Base-by-base conservation (phyloP, 2,797 vertebrate species). In the Philypnodon macrostomus region DNA sequence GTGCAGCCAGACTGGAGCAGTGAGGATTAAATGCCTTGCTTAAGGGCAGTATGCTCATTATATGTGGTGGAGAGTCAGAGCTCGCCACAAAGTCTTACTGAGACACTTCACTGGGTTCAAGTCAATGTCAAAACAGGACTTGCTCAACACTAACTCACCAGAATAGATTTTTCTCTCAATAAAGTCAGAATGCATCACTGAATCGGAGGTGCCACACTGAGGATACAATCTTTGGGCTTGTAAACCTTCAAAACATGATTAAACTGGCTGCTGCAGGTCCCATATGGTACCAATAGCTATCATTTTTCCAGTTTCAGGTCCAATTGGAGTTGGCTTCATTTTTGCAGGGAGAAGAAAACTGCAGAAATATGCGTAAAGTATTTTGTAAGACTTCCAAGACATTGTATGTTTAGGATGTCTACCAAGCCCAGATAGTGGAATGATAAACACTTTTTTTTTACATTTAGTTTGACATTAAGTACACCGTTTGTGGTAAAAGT, bases 261-360 rank as follows among this genome's bases (percentile, higher is more conserved):
- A 53, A 39, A 59, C 17, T 53, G 39, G 53, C 44, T 35, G 53
- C 40, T 40, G 31, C 18, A 42, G 40, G 16, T 58, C 2, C 5
- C 48, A 62, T 57, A 58, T 72, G 50, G 60, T 58, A 63, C 46
- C 38, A 70, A 67, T 75, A 63, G 38, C 29, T 32, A 30, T 23
- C 4, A 38, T 67, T 49, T 69, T 41, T 53, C 30, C 31, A 30
- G 8, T 40, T 67, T 44, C 52, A 70, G 13, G 38, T 53, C 35
- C 40, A 60, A 13, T 67, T 40, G 34, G 32, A 55, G 26, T 69
- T 75, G 79, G 65, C 68, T 53, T 47, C 29, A 35, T 53, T 33
- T 15, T 67, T 41, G 24, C 17, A 23, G 15, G 16, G 26, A 47
- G 31, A 29, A 41, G 27, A 53, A 27, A 45, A 21, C 10, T 16